Conservation (phyloP, 2,888 invertebrate genomes). For the Ochropleura plecta region DNA sequence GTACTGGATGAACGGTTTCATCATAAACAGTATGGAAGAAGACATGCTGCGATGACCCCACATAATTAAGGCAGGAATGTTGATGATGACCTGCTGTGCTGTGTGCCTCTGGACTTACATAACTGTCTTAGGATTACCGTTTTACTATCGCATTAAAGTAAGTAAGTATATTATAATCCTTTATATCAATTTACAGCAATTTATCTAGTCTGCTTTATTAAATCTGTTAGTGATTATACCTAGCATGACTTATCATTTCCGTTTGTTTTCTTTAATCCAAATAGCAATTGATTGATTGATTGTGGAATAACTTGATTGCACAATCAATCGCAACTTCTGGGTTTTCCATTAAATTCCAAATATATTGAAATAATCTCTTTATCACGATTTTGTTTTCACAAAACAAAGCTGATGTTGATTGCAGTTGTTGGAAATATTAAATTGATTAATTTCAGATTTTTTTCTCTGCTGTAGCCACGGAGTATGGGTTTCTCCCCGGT, state of each 20-base stretch:
- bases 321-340: neutral
- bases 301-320: neutral
- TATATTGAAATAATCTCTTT: neutral
- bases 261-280: neutral
- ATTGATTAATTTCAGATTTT: no score
- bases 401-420: neutral
- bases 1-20: no score
- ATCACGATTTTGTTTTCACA: neutral
- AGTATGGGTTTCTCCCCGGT: no score
- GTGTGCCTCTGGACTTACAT: neutral
- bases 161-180: constrained; percentile 16
- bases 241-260: neutral
- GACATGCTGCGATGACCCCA: no score
- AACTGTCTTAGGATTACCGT: neutral
- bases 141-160: constrained; percentile 25
- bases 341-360: neutral
- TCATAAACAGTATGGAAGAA: no score
- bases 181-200: constrained; percentile 3
- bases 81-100: no score
- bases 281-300: neutral
- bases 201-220: constrained; percentile 12
- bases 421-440: no score
- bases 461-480: no score
- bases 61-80: no score
- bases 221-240: constrained; percentile 2